Percentiles rank a stretch among this genome's conserved stretches.
Evolutionary conservation across 2,888 invertebrate species (phyloP).

Genomic region (Aphrophora alni): DNA sequence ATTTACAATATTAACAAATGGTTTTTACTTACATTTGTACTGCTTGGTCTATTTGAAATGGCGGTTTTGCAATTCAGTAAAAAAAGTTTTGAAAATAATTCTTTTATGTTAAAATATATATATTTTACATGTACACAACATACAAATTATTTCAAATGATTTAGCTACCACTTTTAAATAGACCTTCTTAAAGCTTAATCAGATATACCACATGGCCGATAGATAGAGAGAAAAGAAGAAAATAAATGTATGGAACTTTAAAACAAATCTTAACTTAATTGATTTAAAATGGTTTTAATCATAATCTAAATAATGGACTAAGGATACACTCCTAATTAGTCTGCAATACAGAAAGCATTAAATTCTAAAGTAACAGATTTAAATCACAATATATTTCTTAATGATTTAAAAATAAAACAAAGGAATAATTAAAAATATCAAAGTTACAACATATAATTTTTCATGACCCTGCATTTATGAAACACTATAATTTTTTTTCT

Average conservation of each 20-base stretch:
- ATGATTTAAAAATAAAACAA: not conserved
- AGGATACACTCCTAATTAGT: not conserved
- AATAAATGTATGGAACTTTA: not conserved
- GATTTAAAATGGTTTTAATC: not conserved
- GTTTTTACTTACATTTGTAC: slow-evolving; percentile 1
- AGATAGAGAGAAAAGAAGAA: not conserved
- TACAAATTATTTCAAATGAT: not conserved
- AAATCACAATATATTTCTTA: not conserved
- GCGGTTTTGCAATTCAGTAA: not conserved
- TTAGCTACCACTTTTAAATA: slow-evolving; percentile 20
- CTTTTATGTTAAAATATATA: not conserved
- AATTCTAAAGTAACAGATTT: not conserved
- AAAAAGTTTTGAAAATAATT: slow-evolving; percentile 2
- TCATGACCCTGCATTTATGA: no score
- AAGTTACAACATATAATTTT: no score
- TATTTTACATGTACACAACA: not conserved
- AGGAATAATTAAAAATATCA: no score
- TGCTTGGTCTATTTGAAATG: not conserved
- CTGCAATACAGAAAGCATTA: not conserved
- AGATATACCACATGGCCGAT: not conserved
- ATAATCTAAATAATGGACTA: not conserved
- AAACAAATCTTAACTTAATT: not conserved
- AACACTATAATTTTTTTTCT: no score
- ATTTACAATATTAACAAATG: slow-evolving; percentile 6
- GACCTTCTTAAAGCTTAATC: slow-evolving; percentile 27